Base-by-base conservation (phyloP, 1,140 invertebrate genomes). In the Bombus haemorrhoidalis region DNA sequence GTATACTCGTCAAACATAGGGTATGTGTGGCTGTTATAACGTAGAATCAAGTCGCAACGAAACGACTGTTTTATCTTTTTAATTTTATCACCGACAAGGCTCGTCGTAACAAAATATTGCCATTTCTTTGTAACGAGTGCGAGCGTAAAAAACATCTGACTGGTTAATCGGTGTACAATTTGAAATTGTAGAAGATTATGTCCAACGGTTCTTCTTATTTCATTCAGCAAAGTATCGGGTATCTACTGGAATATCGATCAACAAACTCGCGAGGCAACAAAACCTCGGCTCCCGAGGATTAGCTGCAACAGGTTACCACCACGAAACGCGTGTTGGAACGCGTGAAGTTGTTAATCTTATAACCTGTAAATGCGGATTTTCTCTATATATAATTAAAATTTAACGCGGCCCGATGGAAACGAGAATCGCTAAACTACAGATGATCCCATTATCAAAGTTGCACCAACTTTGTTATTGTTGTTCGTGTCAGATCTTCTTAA, bases 231-330 rank as follows among this genome's bases (percentile, higher is more conserved):
- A 73, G 15, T 18, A 32, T 43, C 15, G 9, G 28, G 8, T 25
- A 13, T n/a, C 2, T n/a, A 10, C n/a, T 81, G 12, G 15, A 82
- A 28, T 62, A 64, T 39, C 53, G 34, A n/a, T 66, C 57, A 25
- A 32, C 62, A 18, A 77, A 76, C 41, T 34, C 57, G 39, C 15
- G 41, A 4, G 57, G 18, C 22, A 75, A 66, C 57, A 47, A 22
- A 47, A 75, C 28, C 34, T 25, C 32, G 41, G 34, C n/a, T 53
- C 1, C 13, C 41, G 25, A 66, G 73, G 73, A 77, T 77, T 77
- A 83, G 81, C 68, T 72, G 79, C 81, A 83, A 83, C 81, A 83
- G 81, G 81, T 83, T 76, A 76, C 81, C 18, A 57, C 9, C 32
- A 68, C 81, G 8, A 28, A 68, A 53, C 73, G n/a, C n/a, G n/a